These are phyloP conservation scores for Alosa sapidissima DNA, from an alignment of 2,797 vertebrate genomes.

Conservation along the genomic window DNA sequence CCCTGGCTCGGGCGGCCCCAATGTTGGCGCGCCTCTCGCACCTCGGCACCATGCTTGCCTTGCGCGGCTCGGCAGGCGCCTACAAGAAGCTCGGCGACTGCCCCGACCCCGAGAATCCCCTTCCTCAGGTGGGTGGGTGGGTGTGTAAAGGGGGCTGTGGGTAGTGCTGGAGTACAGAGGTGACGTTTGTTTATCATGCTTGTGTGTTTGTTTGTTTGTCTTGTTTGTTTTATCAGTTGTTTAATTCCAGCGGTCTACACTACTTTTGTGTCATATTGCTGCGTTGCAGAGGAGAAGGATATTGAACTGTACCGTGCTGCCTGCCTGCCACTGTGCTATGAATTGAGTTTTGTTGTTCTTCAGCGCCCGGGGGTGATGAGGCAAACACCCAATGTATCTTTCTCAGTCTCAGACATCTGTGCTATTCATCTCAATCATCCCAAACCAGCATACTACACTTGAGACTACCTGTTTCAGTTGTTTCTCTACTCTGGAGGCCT, in stretches of 20 bases:
- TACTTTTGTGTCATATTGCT: not conserved
- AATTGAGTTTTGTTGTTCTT: not conserved
- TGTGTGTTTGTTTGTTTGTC: not conserved
- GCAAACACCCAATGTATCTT: no score
- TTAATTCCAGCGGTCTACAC: not conserved
- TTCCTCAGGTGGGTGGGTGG: constrained; percentile 74
- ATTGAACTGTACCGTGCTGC: not conserved
- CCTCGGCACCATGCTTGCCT: constrained; percentile 80
- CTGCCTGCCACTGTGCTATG: not conserved
- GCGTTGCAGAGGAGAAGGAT: not conserved
- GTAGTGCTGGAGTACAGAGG: not conserved
- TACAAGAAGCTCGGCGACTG: constrained; percentile 79
- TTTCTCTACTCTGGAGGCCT: not conserved
- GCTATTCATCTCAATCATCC: not conserved
- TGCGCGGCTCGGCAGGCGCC: constrained; percentile 74
- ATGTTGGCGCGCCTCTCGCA: constrained; percentile 73
- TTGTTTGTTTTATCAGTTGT: not conserved
- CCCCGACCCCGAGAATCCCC: constrained; percentile 71
- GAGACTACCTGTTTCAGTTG: no score
- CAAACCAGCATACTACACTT: not conserved
- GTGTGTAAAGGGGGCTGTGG: not conserved
- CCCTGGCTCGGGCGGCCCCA: constrained; percentile 31
- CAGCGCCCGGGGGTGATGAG: no score
- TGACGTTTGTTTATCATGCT: not conserved
- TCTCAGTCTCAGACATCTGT: not conserved